Evolutionary conservation across 2,113 vertebrate species (phyloP), one percentile per base, ranked within the genome.

Genomic region (Tupaia chinensis): DNA sequence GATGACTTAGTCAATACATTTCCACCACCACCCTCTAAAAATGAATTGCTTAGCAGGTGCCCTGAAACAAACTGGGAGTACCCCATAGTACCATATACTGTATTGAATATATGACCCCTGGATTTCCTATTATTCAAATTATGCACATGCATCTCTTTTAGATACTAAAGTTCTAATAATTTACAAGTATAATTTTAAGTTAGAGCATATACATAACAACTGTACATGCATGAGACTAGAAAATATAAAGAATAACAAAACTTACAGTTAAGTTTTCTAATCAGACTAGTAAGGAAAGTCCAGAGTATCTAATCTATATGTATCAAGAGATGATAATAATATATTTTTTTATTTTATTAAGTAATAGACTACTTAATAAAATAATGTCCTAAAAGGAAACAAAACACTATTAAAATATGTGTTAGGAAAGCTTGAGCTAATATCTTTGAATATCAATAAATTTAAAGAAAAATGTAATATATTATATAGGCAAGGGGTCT

Each of bases 331-430:
- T 60, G 12, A 91, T 34, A n/a, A 94, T 70, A n/a, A 34, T 69
- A 68, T 66, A 77, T 81, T 86, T 73, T 73, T 79, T 60, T 74
- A 54, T 27, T 92, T 84, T 77, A 88, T 73, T 81, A 87, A 85
- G 61, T 80, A 89, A 54, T 44, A 34, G 17, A 61, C 9, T 79
- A n/a, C 58, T 94, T 87, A 90, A 56, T 27, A 90, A 76, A 79
- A 72, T 80, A 27, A 0, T 77, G 3, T 81, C 6, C 1, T 61
- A 88, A 77, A 74, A 7, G 79, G 32, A 65, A 13, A 54, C 22
- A 89, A 89, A 66, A 13, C 3, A 70, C 4, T 69, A 66, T 91
- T 90, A 17, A 19, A 92, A 93, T 70, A 74, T 32, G 5, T 76
- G 58, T 84, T 94, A 17, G 74, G 15, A 89, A 73, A 32, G 10